Evolutionary conservation across 1,140 invertebrate species (phyloP), one percentile per base, ranked within the genome.

Genomic region (Lutraria rhynchaena): DNA sequence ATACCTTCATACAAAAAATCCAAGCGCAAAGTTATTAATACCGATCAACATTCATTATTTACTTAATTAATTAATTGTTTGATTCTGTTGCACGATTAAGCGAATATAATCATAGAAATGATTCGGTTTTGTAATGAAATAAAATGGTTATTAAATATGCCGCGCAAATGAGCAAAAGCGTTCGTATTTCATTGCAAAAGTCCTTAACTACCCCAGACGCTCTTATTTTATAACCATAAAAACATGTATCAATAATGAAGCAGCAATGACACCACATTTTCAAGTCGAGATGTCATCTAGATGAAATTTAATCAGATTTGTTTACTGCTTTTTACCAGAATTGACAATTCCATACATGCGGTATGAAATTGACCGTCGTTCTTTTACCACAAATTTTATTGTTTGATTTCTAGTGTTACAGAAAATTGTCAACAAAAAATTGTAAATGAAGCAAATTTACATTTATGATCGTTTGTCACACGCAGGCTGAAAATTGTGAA

Each of bases 381-480:
- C 55, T 74, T 74, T 74, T 58, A 58, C 71, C 57, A 74, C 53
- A 57, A 53, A 57, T 74, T 60, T 60, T 57, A 60, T 74, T 74
- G 37, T 44, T 46, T 46, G 37, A 74, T 60, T 55, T 46, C 57
- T 60, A 37, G 22, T 74, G 31, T 60, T 58, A 46, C 71, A 60
- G 31, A 31, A 60, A 60, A 60, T 74, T 58, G 71, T 60, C 71
- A 74, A 74, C 57, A 57, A 74, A 74, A n/a, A 57, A 58, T 74
- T 74, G 55, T 60, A 74, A 74, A 74, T 60, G 51, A 74, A 60
- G 57, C 13, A 74, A 74, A 74, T 74, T 74, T 57, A 53, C 71
- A 74, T 74, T 74, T 60, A 74, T 74, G 71, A 60, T 74, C 19
- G 27, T 31, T 35, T 37, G 1, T 22, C 51, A 41, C 71, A 74